Conservation (phyloP, 2,797 vertebrate genomes). For the Sternotherus odoratus region DNA sequence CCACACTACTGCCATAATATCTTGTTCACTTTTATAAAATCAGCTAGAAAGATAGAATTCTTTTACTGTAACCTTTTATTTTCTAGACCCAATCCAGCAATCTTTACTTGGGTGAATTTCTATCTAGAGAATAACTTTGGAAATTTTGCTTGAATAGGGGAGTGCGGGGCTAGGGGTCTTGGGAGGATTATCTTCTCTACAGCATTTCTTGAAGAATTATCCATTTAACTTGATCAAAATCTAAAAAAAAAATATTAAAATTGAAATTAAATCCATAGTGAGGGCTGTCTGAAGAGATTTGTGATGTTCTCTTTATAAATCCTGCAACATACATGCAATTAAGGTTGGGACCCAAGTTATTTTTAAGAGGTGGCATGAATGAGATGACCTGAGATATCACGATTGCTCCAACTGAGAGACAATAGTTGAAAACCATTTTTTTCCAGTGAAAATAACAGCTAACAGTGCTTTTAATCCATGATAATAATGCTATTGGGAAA, state of each 20-base stretch:
- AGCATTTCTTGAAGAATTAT: conserved; percentile 15
- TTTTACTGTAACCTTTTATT: background rate
- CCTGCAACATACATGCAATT: conserved; percentile 53
- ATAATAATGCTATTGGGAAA: conserved; percentile 48
- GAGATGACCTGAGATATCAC: conserved; percentile 36
- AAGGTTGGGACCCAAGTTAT: conserved; percentile 47
- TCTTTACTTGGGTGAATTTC: background rate
- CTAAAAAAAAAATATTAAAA: conserved; percentile 8
- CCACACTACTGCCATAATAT: background rate
- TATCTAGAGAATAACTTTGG: background rate
- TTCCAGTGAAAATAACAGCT: conserved; percentile 61
- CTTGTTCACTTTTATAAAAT: background rate
- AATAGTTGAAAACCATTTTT: conserved; percentile 54
- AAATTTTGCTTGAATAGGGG: background rate
- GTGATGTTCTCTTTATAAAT: conserved; percentile 41
- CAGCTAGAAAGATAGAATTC: background rate
- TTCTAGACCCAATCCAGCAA: accelerated
- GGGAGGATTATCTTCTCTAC: background rate
- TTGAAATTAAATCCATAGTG: conserved; percentile 52
- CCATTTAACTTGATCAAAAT: conserved; percentile 45
- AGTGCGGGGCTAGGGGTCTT: background rate
- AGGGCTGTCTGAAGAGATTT: conserved; percentile 46
- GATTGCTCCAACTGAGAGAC: conserved; percentile 53
- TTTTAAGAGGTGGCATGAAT: conserved; percentile 55
- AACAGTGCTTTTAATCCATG: conserved; percentile 57